Base-by-base conservation (phyloP, 35 echinoderm and acorn worm genomes). In the Anneissia japonica region DNA sequence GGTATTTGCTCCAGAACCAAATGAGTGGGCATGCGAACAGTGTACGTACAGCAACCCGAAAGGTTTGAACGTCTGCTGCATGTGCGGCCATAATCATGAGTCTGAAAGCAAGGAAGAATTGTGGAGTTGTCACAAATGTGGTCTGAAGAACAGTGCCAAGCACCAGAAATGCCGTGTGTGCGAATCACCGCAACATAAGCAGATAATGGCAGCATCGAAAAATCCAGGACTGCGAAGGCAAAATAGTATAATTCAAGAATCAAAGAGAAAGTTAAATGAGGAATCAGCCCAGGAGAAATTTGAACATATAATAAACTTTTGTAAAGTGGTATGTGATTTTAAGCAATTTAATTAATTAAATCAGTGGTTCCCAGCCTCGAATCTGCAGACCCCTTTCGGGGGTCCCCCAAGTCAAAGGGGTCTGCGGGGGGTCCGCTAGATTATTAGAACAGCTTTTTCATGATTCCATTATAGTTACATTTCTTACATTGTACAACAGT, bases 11-110 rank as follows among this genome's bases (percentile, higher is more conserved):
- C 76, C 86, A 4, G 29, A 41, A 28, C 73, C 72, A 39, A 95
- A 91, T 84, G 93, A 86, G 12, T 89, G 87, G 91, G 56, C 87
- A 0, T 97, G 94, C 74, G 73, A 30, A 40, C 43, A 83, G 17
- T 97, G 94, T 75, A 97, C 94, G 6, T 90, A 89, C 87, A 83
- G 74, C 39, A 97, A 97, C 72, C 34, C 83, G 0, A 75, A 79
- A 37, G 36, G n/a, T 3, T 46, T 90, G 26, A 83, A 46, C 1
- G 74, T 38, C 6, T 92, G 94, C 39, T 85, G 84, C 34, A 86
- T 97, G 37, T 97, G 94, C 31, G 75, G 82, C 26, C 13, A 2
- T 77, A 37, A 30, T 38, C 46, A 90, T 19, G 32, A n/a, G 38
- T 32, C 73, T 40, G 29, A 26, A 26, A 23, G 28, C 36, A 36